phyloP scores from a whole-genome alignment of 2,797 vertebrate genomes.

The Hypotaenidia philippensis region DNA sequence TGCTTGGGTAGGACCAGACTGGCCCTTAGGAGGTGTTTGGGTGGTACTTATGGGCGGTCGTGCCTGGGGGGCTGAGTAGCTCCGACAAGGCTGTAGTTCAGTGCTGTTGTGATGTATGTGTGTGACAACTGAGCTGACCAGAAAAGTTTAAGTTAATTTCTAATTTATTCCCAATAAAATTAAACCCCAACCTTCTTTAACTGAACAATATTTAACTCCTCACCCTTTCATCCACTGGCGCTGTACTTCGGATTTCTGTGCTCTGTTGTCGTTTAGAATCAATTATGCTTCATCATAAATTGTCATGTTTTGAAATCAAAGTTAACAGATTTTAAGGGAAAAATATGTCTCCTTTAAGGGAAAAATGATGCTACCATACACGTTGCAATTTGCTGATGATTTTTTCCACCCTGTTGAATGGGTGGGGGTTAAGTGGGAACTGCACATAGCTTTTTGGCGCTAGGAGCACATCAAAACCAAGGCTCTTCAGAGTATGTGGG shows the following conservation, averaged over 20 bases:
- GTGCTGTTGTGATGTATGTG: neutral
- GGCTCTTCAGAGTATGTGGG: neutral
- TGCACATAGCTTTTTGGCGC: neutral
- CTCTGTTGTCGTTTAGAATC: neutral
- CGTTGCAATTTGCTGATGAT: neutral
- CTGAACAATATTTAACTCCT: neutral
- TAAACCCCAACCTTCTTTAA: neutral
- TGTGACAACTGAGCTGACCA: neutral
- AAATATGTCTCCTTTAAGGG: neutral
- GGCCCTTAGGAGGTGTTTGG: neutral
- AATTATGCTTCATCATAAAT: neutral
- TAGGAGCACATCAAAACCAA: neutral
- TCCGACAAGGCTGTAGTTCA: neutral
- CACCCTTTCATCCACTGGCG: neutral
- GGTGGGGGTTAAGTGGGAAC: neutral
- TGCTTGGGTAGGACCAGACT: neutral
- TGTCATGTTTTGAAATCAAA: neutral
- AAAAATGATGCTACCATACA: neutral
- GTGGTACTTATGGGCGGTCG: accelerated
- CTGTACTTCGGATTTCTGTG: neutral
- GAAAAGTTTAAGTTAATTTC: neutral
- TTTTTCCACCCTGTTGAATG: neutral
- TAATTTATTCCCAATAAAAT: neutral
- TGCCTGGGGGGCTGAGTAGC: neutral
- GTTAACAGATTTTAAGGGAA: neutral